phyloP scores from a whole-genome alignment of 1,140 invertebrate species.

The Lycorma delicatula region DNA sequence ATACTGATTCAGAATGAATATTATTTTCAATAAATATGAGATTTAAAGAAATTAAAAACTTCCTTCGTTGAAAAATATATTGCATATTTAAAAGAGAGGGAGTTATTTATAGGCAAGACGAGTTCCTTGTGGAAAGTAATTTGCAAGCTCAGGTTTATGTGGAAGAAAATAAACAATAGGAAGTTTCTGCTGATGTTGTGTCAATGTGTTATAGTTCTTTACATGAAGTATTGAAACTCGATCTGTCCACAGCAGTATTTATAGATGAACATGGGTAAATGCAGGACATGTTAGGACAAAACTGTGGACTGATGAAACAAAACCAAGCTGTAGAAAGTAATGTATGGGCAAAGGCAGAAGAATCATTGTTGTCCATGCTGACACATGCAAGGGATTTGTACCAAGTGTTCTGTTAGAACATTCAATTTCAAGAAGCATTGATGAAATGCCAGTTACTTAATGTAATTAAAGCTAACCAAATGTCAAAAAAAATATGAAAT shows the following conservation, averaged over 20 bases:
- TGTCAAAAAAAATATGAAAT: too few relatives aligned
- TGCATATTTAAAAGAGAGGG: not conserved
- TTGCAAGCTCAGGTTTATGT: not conserved
- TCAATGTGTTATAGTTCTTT: not conserved
- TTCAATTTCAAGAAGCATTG: too few relatives aligned
- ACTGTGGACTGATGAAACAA: not conserved
- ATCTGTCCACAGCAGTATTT: not conserved
- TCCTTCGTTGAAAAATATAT: not conserved
- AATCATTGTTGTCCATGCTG: not conserved
- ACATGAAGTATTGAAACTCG: not conserved
- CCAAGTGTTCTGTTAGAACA: not conserved
- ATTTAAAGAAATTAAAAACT: not conserved
- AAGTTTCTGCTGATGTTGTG: not conserved
- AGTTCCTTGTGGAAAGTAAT: not conserved
- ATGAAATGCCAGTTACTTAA: too few relatives aligned
- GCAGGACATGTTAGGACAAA: not conserved
- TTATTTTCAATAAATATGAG: too few relatives aligned
- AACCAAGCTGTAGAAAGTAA: not conserved
- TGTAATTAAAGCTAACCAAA: too few relatives aligned
- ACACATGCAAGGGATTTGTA: not conserved
- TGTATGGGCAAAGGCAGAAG: not conserved
- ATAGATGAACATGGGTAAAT: not conserved
- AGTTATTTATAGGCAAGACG: not conserved
- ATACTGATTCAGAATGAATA: not conserved
- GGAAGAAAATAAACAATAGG: not conserved